Evolutionary conservation across 2,888 invertebrate genomes (phyloP).

Genomic region (Eilema sororculum): DNA sequence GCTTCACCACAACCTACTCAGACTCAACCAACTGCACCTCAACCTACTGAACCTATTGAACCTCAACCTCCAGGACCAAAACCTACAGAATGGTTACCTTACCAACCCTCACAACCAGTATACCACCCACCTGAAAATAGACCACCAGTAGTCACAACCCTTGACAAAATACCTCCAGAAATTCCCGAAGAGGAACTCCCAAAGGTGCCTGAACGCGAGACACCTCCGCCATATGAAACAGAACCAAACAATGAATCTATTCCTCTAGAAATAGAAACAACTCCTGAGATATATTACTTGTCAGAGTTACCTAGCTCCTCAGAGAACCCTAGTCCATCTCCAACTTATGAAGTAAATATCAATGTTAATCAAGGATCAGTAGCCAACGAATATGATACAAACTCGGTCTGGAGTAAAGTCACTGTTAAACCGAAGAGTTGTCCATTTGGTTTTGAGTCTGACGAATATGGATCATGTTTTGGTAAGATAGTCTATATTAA

Average conservation of each 20-base stretch:
- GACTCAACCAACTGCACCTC: slow-evolving; percentile 10
- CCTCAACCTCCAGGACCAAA: no score
- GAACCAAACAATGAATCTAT: slow-evolving; percentile 40
- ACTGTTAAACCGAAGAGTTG: slow-evolving; percentile 68
- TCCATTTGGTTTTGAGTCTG: slow-evolving; percentile 84
- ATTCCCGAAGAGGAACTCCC: slow-evolving; percentile 43
- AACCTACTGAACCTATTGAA: slow-evolving; percentile 18
- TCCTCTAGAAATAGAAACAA: slow-evolving; percentile 37
- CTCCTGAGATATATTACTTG: slow-evolving; percentile 55
- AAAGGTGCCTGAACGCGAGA: slow-evolving; percentile 20
- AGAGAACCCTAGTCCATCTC: slow-evolving; percentile 32
- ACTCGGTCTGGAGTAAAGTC: slow-evolving; percentile 71
- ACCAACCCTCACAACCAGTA: slow-evolving; percentile 35
- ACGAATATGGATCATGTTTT: slow-evolving; percentile 86
- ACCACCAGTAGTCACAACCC: not conserved
- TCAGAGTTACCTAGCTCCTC: slow-evolving; percentile 42
- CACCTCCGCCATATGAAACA: slow-evolving; percentile 28
- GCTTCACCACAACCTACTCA: slow-evolving; percentile 14
- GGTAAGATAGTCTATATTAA: slow-evolving; percentile 71
- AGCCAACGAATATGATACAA: slow-evolving; percentile 59
- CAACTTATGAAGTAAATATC: slow-evolving; percentile 61
- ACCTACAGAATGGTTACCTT: slow-evolving; percentile 25
- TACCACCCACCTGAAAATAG: slow-evolving; percentile 20
- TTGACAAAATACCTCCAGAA: slow-evolving; percentile 20
- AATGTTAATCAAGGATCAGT: slow-evolving; percentile 62